These are phyloP conservation scores for Rhodophaea formosa DNA, from an alignment of 2,888 invertebrate genomes.

Conservation along the genomic window DNA sequence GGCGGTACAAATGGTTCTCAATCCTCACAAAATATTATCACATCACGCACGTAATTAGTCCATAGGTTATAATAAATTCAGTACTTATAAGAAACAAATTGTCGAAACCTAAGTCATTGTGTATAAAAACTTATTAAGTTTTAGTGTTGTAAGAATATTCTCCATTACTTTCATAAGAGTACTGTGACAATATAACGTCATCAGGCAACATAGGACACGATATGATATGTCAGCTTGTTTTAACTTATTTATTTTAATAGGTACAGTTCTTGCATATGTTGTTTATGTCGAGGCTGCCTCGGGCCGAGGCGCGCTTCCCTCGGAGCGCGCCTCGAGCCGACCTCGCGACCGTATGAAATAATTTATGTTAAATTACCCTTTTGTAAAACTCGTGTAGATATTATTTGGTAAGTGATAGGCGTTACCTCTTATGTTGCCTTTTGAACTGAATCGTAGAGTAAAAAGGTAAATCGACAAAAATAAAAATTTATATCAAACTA, in stretches of 20 bases:
- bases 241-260: constrained; percentile 75
- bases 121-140: constrained; percentile 77
- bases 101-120: constrained; percentile 82
- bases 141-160: constrained; percentile 74
- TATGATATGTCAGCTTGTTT: constrained; percentile 57
- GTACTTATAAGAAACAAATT: constrained; percentile 80
- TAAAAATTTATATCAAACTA: constrained; percentile 75
- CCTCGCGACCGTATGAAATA: constrained; percentile 50
- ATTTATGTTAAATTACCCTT: constrained; percentile 68
- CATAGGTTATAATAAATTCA: constrained; percentile 69
- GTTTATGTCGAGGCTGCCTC: constrained; percentile 38
- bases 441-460: constrained; percentile 63
- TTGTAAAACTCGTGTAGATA: constrained; percentile 65
- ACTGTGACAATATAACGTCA: constrained; percentile 70
- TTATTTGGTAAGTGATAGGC: constrained; percentile 57
- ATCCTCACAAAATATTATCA: constrained; percentile 44
- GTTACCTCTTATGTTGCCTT: constrained; percentile 74
- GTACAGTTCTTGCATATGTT: constrained; percentile 46
- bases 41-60: constrained; percentile 74
- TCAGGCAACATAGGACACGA: constrained; percentile 70
- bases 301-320: constrained; percentile 37
- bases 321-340: constrained; percentile 40
- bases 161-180: constrained; percentile 76
- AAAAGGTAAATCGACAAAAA: constrained; percentile 76
- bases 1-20: constrained; percentile 43